These are phyloP conservation scores for Sinopyrophorus schimmeli DNA, from an alignment of 2,888 invertebrate genomes.

Conservation along the genomic window DNA sequence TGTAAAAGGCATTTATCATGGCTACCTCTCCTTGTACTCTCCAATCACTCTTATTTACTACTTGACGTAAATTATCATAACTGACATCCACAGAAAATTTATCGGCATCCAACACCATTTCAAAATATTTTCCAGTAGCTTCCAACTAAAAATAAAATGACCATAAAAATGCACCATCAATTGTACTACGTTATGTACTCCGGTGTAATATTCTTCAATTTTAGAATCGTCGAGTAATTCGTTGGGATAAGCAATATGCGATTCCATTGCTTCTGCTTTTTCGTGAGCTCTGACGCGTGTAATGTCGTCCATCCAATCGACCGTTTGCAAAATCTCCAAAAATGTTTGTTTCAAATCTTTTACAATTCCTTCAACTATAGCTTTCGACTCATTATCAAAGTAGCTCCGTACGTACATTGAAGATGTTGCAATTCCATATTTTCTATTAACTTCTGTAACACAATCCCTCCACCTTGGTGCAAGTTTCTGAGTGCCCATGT, in stretches of 20 bases:
- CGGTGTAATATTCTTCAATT: conserved; percentile 30
- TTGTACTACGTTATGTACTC: too few species aligned
- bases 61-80: conserved; percentile 75
- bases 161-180: too few species aligned
- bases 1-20: conserved; percentile 84
- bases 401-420: conserved; percentile 75
- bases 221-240: conserved; percentile 36
- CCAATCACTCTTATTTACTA: conserved; percentile 86
- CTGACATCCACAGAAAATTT: too few species aligned
- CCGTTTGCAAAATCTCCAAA: conserved; percentile 30
- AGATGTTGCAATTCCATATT: conserved; percentile 29
- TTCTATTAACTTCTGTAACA: conserved; percentile 63
- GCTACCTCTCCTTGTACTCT: conserved; percentile 81
- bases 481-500: conserved; percentile 76
- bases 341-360: conserved; percentile 32
- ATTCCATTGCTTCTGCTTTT: conserved; percentile 35
- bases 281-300: conserved; percentile 32
- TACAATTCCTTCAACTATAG: conserved; percentile 31
- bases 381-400: conserved; percentile 19
- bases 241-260: conserved; percentile 39
- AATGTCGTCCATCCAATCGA: conserved; percentile 37
- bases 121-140: too few species aligned
- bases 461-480: conserved; percentile 84
- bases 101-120: conserved; percentile 80
- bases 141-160: conserved; percentile 61